These are phyloP conservation scores for Ellobius talpinus DNA, from an alignment of 2,113 vertebrate species.

Conservation along the genomic window DNA sequence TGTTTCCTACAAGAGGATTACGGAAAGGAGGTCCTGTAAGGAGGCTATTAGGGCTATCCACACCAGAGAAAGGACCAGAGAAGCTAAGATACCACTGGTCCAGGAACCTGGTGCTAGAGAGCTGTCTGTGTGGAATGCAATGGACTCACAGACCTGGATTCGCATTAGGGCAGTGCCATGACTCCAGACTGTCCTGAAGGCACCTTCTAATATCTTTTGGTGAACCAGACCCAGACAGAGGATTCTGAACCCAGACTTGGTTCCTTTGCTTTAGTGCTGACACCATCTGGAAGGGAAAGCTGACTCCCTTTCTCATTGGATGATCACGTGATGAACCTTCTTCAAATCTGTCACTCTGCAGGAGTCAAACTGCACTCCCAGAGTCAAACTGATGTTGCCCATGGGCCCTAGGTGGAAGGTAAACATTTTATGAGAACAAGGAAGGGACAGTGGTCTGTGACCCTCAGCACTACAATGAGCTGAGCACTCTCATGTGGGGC, in stretches of 20 bases:
- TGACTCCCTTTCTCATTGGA: not conserved
- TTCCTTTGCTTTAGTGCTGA: not conserved
- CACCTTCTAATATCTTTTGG: too few species aligned
- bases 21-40: not conserved
- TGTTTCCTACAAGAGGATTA: not conserved
- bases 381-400: not conserved
- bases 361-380: not conserved
- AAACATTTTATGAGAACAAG: not conserved
- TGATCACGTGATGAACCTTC: rapidly evolving
- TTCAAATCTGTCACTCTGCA: not conserved
- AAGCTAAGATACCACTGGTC: too few species aligned
- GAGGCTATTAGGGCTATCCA: not conserved
- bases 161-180: not conserved
- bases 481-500: not conserved
- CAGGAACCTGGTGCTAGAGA: rapidly evolving
- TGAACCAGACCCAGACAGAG: rapidly evolving
- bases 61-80: not conserved
- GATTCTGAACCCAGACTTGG: not conserved
- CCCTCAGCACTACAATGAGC: not conserved
- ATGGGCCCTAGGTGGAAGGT: rapidly evolving
- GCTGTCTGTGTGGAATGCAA: not conserved
- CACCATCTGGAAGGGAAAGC: not conserved
- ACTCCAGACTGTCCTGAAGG: not conserved
- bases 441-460: not conserved
- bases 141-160: not conserved